These are phyloP conservation scores for Chelonia mydas DNA, from an alignment of 2,797 vertebrate species.

Conservation along the genomic window DNA sequence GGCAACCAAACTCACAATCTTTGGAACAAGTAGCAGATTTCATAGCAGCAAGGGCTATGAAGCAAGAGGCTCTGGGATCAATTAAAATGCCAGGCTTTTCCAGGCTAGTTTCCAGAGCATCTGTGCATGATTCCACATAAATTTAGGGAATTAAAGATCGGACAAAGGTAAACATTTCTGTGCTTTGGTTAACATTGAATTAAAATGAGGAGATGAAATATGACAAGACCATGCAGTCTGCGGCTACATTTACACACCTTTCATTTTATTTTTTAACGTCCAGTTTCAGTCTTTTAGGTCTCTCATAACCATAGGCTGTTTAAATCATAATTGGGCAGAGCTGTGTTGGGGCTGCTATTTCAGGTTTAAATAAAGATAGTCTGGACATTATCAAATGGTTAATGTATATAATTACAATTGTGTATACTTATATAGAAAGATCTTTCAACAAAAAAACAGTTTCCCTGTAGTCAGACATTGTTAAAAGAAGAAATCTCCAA, in stretches of 20 bases:
- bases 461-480: neutral
- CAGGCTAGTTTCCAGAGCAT: conserved; percentile 82
- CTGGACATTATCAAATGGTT: neutral
- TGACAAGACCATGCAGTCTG: conserved; percentile 42
- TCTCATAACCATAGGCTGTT: conserved; percentile 43
- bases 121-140: conserved; percentile 85
- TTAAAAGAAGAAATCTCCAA: neutral
- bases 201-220: conserved; percentile 76
- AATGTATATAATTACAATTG: neutral
- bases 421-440: neutral
- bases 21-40: conserved; percentile 73
- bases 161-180: conserved; percentile 81
- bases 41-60: conserved; percentile 75
- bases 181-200: conserved; percentile 77
- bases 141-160: conserved; percentile 83
- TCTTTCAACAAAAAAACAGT: neutral
- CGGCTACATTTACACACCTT: conserved; percentile 68
- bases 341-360: neutral
- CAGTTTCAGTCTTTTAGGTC: conserved; percentile 71
- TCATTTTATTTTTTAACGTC: conserved; percentile 51
- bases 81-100: conserved; percentile 87
- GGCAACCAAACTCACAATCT: conserved; percentile 73
- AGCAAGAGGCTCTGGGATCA: conserved; percentile 83
- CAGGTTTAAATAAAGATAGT: neutral
- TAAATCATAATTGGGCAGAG: conserved; percentile 58